phyloP scores from a whole-genome alignment of 2,888 invertebrate species.

The Shargacucullia verbasci region DNA sequence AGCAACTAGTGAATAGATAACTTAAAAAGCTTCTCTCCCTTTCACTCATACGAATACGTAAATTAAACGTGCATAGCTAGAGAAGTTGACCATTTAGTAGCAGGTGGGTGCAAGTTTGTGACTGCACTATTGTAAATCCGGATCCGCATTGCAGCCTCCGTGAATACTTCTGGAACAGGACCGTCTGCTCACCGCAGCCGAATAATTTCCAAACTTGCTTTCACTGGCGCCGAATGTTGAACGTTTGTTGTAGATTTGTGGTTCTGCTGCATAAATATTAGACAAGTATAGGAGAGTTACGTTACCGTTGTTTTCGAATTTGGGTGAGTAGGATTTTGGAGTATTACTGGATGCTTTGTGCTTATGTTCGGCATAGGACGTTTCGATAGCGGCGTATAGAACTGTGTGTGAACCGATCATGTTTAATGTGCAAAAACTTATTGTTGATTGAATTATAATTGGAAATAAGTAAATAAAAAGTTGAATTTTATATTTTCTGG shows the following conservation, averaged over 20 bases:
- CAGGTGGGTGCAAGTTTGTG: slow-evolving; percentile 57
- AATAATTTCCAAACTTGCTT: slow-evolving; percentile 59
- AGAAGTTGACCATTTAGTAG: slow-evolving; percentile 58
- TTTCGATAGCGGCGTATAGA: too few species aligned
- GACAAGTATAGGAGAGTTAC: slow-evolving; percentile 26
- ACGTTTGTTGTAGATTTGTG: slow-evolving; percentile 54
- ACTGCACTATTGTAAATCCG: slow-evolving; percentile 56
- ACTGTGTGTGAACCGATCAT: too few species aligned
- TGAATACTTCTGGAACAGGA: slow-evolving; percentile 51
- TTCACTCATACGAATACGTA: slow-evolving; percentile 39
- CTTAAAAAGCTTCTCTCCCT: slow-evolving; percentile 28
- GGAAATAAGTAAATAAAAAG: too few species aligned
- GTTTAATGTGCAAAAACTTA: too few species aligned
- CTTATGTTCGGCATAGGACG: too few species aligned
- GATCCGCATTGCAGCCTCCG: slow-evolving; percentile 56
- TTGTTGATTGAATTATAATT: too few species aligned
- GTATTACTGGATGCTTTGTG: too few species aligned
- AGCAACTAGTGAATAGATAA: slow-evolving; percentile 2
- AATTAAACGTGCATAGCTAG: slow-evolving; percentile 48
- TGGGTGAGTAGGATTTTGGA: background rate
- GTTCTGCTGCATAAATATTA: slow-evolving; percentile 48
- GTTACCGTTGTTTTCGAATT: slow-evolving; percentile 20
- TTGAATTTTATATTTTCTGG: too few species aligned
- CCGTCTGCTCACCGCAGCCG: slow-evolving; percentile 52
- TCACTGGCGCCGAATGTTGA: slow-evolving; percentile 52